Percentiles rank a stretch among this genome's conserved stretches.
Evolutionary conservation across 1,140 invertebrate genomes (phyloP).

Genomic region (Zaprionus lachaisei): DNA sequence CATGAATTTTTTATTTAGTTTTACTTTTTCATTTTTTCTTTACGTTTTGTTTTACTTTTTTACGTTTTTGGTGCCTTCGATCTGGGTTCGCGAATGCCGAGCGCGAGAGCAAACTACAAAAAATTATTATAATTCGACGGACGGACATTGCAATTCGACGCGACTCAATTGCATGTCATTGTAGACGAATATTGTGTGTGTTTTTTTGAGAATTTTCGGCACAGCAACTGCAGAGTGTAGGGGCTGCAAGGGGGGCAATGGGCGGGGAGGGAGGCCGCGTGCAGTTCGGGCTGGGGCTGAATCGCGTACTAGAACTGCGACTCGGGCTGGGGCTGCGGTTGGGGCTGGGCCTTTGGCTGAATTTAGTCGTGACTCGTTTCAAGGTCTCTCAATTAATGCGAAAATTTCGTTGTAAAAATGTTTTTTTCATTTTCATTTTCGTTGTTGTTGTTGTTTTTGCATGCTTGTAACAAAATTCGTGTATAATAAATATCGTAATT

Average conservation of each 20-base stretch:
- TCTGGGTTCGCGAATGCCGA: constrained; percentile 55
- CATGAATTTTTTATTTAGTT: constrained; percentile 72
- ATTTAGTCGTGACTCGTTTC: constrained; percentile 81
- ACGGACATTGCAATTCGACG: constrained; percentile 59
- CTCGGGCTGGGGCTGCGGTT: constrained; percentile 28
- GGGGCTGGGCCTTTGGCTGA: constrained; percentile 68
- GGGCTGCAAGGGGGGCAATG: background rate
- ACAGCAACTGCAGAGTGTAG: constrained; percentile 9
- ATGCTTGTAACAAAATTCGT: constrained; percentile 76
- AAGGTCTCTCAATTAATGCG: constrained; percentile 81
- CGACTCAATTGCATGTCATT: constrained; percentile 80
- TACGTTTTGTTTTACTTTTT: constrained; percentile 45
- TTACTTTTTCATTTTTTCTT: constrained; percentile 41
- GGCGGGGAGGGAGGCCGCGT: background rate
- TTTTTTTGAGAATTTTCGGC: constrained; percentile 68
- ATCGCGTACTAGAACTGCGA: constrained; percentile 8
- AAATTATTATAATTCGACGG: constrained; percentile 63
- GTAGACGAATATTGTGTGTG: constrained; percentile 64
- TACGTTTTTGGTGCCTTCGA: constrained; percentile 33
- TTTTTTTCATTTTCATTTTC: constrained; percentile 53
- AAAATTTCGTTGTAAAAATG: constrained; percentile 72
- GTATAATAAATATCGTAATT: constrained; percentile 82
- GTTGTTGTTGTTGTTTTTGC: constrained; percentile 54
- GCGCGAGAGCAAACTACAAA: constrained; percentile 50
- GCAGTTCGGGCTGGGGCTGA: background rate